phyloP scores from a whole-genome alignment of 2,797 vertebrate species.

The Crocodylus rhombifer region DNA sequence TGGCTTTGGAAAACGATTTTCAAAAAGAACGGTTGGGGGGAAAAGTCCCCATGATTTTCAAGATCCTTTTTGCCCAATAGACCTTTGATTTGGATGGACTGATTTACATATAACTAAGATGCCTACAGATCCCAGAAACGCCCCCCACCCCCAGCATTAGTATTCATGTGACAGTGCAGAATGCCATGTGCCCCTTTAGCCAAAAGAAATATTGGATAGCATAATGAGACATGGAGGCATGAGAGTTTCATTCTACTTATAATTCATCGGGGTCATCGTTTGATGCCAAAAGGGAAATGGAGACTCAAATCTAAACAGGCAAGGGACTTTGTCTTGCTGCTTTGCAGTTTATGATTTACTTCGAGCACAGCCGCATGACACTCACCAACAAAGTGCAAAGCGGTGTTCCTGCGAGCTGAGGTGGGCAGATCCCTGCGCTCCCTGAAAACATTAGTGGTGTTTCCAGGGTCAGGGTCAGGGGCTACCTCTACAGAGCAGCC shows the following conservation, averaged over 20 bases:
- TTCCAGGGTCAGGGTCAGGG: background rate
- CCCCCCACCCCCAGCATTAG: background rate
- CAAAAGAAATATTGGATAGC: constrained; percentile 31
- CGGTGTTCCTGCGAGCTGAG: background rate
- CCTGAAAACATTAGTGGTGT: background rate
- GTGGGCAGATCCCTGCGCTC: background rate
- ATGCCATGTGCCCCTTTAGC: constrained; percentile 8
- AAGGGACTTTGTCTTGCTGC: background rate
- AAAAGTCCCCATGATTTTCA: constrained; percentile 66
- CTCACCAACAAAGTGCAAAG: background rate
- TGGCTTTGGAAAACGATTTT: constrained; percentile 39
- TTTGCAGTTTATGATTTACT: background rate
- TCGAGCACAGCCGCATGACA: background rate
- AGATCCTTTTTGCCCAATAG: constrained; percentile 49
- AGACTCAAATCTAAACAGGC: background rate
- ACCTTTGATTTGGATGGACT: constrained; percentile 67
- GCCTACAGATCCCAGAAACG: constrained; percentile 18
- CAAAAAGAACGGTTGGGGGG: constrained; percentile 28
- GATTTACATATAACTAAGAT: constrained; percentile 74
- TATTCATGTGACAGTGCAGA: constrained; percentile 38
- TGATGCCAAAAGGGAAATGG: background rate
- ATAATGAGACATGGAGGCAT: constrained; percentile 54
- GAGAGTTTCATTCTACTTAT: constrained; percentile 60
- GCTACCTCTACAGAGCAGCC: background rate
- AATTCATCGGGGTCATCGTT: constrained; percentile 29